Evolutionary conservation across 1,140 invertebrate species (phyloP), one percentile per base, ranked within the genome.

Genomic region (Batillaria attramentaria): DNA sequence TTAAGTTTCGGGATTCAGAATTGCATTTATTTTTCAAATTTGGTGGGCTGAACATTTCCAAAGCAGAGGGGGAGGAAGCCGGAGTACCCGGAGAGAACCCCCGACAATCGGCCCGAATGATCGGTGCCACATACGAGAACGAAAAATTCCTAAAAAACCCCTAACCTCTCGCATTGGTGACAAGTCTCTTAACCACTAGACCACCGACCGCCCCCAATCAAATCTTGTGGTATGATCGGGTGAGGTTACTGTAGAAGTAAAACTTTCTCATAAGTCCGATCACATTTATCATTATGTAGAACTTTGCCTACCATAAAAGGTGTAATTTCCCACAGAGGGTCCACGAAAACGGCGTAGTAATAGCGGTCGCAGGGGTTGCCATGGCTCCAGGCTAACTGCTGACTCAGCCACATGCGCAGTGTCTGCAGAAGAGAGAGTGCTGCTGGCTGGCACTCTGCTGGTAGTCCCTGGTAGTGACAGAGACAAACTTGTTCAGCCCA

Each of bases 241-340:
- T n/a, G 42, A 35, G 31, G 18, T 60, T 31, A 24, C 28, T n/a
- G 33, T 41, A 42, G 46, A 10, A 31, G n/a, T 31, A 18, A 24
- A 5, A 43, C 20, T 10, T 37, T 28, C 37, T 28, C 70, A 24
- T 37, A 35, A 37, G 41, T 24, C 16, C 20, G 39, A 74, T 41
- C 18, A 18, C 43, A 69, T 28, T 37, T 31, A 35, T 33, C 18
- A n/a, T 5, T 2, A 28, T 79, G 28, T 28, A 20, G n/a, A n/a
- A 77, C 33, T 41, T 33, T 37, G 50, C 83, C 80, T 78, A 89
- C 88, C 84, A 88, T 76, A 0, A 85, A 57, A 35, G 88, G 88
- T 46, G 85, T 77, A 13, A 89, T 81, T 54, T 89, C 85, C 85
- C 86, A 89, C 31, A 89, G n/a, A 10, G 88, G 88, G 70, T 89